Percentiles rank a stretch among this genome's conserved stretches.
phyloP scores from a whole-genome alignment of 2,113 vertebrate genomes.

The Campylorhamphus procurvoides region DNA sequence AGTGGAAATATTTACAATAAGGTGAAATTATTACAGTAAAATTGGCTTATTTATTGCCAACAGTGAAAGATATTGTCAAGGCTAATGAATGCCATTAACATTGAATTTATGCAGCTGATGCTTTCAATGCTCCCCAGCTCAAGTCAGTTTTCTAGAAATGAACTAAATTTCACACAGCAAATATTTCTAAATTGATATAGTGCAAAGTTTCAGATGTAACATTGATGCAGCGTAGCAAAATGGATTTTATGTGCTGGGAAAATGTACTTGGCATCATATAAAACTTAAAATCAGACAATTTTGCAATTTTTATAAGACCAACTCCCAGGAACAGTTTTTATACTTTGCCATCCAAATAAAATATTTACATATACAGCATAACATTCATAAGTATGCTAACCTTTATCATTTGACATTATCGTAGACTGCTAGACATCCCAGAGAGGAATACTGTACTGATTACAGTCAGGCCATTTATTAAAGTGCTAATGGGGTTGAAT shows the following conservation, averaged over 20 bases:
- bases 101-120: neutral
- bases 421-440: neutral
- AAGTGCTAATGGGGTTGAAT: neutral
- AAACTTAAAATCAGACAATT: neutral
- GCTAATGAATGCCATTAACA: neutral
- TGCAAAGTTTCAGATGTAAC: neutral
- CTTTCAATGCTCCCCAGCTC: neutral
- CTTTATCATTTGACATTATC: neutral
- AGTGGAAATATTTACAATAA: neutral
- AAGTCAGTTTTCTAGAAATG: neutral
- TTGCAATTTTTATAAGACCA: neutral
- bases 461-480: neutral
- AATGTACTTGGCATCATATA: neutral
- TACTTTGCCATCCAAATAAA: neutral
- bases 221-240: neutral
- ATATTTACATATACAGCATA: neutral
- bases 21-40: neutral
- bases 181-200: neutral
- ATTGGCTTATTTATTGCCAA: constrained; percentile 1
- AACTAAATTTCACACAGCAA: neutral
- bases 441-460: neutral
- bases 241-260: neutral
- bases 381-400: neutral
- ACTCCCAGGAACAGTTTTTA: neutral
- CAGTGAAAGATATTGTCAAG: neutral